Evolutionary conservation across 2,113 vertebrate genomes (phyloP), one percentile per base, ranked within the genome.

Genomic region (Delphinapterus leucas): DNA sequence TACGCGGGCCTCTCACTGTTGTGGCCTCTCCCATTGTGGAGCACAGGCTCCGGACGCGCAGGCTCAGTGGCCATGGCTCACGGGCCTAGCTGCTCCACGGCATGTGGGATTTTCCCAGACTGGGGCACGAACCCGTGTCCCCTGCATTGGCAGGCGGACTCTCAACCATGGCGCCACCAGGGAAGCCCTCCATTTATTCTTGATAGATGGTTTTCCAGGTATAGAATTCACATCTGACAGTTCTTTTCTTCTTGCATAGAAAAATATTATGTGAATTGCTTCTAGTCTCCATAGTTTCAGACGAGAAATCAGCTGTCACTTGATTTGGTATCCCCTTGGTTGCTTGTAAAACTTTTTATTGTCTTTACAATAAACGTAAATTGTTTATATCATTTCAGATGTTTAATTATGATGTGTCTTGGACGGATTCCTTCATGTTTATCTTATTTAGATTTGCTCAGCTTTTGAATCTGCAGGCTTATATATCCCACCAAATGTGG

Each of bases 1-100:
- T 44, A 44, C 44, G 44, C 8, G 44, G 44, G 44, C 44, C 44
- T 44, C 44, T 44, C 44, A 44, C 44, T 44, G 44, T 44, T 44
- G 44, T 11, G 44, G 44, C 7, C 44, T 44, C 44, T 44, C 44
- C 44, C 44, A 8, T 44, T 44, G 44, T 8, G 44, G 44, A 44
- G 44, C 44, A 44, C 44, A 44, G 44, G 44, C 44, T 44, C 44
- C 44, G 1, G 44, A 44, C 1, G 44, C 8, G 44, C 44, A 44
- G 44, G 44, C 44, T 44, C 44, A 44, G 44, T 8, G 44, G 44
- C 44, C 44, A 44, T 44, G 44, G 44, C 44, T 44, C 44, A 44
- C 44, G 0, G 44, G 44, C 44, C 44, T 8, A 44, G 44, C 10
- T 9, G 10, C 44, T 47, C 44, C 2, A 0, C 0, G 2, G 2